These are phyloP conservation scores for Scaptomyza montana DNA, from an alignment of 1,140 invertebrate species.

Conservation along the genomic window DNA sequence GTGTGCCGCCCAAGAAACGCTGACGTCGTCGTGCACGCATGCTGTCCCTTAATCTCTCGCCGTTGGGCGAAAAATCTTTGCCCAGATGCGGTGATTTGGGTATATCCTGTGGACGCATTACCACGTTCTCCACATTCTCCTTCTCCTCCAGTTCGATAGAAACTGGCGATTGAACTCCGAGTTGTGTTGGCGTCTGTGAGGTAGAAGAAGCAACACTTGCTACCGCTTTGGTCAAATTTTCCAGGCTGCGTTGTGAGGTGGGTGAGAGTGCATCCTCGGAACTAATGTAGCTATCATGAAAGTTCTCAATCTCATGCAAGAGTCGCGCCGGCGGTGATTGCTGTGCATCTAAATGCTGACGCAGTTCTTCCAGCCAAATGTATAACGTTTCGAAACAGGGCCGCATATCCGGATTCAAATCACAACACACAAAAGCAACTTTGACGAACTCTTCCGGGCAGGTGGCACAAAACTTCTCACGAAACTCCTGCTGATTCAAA, in stretches of 20 bases:
- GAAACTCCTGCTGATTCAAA: slow-evolving; percentile 93
- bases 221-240: slow-evolving; percentile 50
- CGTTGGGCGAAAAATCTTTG: slow-evolving; percentile 82
- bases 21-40: slow-evolving; percentile 76
- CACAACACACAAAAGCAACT: slow-evolving; percentile 94
- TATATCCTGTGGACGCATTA: slow-evolving; percentile 69
- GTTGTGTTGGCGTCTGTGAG: too few relatives aligned
- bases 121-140: slow-evolving; percentile 57
- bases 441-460: slow-evolving; percentile 95
- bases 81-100: slow-evolving; percentile 82
- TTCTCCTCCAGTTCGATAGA: slow-evolving; percentile 19
- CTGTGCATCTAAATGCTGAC: slow-evolving; percentile 88
- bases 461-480: slow-evolving; percentile 93
- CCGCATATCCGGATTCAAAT: slow-evolving; percentile 93
- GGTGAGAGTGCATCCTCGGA: slow-evolving; percentile 77
- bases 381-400: slow-evolving; percentile 94
- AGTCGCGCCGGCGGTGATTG: slow-evolving; percentile 87
- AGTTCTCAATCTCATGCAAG: slow-evolving; percentile 90
- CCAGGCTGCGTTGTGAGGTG: slow-evolving; percentile 72
- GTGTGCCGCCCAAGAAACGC: slow-evolving; percentile 64
- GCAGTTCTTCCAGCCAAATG: slow-evolving; percentile 91
- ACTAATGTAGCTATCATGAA: slow-evolving; percentile 83
- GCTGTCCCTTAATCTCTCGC: slow-evolving; percentile 78
- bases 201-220: background rate
- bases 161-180: background rate